These are phyloP conservation scores for Popillia japonica DNA, from an alignment of 1,140 invertebrate species.

Conservation along the genomic window DNA sequence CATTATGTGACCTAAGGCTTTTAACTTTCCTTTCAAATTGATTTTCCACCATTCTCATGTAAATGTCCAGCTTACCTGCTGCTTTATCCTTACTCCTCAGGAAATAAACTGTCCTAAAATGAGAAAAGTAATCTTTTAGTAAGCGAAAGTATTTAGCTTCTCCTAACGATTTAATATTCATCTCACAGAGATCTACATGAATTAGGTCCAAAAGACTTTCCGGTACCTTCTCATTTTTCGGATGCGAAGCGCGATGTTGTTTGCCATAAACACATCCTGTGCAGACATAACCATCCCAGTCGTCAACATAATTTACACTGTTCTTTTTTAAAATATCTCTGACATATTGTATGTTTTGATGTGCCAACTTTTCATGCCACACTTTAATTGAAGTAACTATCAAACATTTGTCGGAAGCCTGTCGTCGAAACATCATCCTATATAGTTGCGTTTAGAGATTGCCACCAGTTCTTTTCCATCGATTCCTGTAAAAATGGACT, in stretches of 20 bases:
- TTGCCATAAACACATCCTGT: too few species aligned
- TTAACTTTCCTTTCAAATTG: slow-evolving; percentile 47
- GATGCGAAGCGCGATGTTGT: too few species aligned
- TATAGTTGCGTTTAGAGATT: too few species aligned
- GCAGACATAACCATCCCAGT: too few species aligned
- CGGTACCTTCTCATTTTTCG: too few species aligned
- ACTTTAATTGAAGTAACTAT: background rate
- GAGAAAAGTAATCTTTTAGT: slow-evolving; percentile 54
- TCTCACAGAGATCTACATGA: background rate
- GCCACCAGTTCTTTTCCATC: background rate
- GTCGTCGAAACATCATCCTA: too few species aligned
- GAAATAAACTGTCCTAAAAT: slow-evolving; percentile 54
- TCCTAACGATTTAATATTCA: background rate
- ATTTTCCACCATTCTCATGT: slow-evolving; percentile 31
- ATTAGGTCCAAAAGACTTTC: too few species aligned
- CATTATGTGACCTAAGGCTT: slow-evolving; percentile 49
- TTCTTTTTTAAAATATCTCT: too few species aligned
- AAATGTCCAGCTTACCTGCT: slow-evolving; percentile 41
- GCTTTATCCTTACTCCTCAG: slow-evolving; percentile 56
- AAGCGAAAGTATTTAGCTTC: slow-evolving; percentile 50
- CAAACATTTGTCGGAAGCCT: too few species aligned
- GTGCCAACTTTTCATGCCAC: too few species aligned
- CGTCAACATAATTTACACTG: too few species aligned
- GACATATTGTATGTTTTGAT: too few species aligned
- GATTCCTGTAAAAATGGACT: background rate